Evolutionary conservation across 2,888 invertebrate species (phyloP).

Genomic region (Drosophila quinaria): DNA sequence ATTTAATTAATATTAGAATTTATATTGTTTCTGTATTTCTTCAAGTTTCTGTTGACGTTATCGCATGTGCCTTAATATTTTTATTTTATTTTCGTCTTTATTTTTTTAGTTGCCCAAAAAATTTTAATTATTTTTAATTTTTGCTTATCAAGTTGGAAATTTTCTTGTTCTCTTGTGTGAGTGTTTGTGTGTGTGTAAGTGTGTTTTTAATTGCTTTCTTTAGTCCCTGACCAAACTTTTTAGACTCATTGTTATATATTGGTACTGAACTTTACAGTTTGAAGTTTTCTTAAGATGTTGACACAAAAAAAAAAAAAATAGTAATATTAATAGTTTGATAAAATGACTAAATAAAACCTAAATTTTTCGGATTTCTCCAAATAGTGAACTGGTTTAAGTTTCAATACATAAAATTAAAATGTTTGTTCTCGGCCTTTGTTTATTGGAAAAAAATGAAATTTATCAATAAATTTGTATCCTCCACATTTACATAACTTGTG

Average conservation of each 20-base stretch:
- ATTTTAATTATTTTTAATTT: conserved; percentile 1
- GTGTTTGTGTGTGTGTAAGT: conserved; percentile 1
- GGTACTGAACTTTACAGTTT: too few species aligned
- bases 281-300: too few species aligned
- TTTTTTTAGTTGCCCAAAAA: conserved; percentile 11
- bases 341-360: too few species aligned
- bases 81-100: not conserved
- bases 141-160: conserved; percentile 5
- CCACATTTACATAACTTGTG: not conserved
- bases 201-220: conserved; percentile 5
- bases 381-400: too few species aligned
- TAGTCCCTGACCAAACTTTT: conserved; percentile 1
- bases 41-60: conserved; percentile 18
- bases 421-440: not conserved
- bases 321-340: too few species aligned
- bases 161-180: conserved; percentile 17
- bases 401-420: not conserved
- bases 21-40: not conserved
- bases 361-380: too few species aligned
- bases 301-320: too few species aligned
- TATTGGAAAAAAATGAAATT: not conserved
- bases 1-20: conserved; percentile 11
- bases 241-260: not conserved
- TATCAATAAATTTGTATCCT: not conserved
- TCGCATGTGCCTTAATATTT: conserved; percentile 16